Conservation (phyloP, 2,113 vertebrate genomes). For the Columbina picui region DNA sequence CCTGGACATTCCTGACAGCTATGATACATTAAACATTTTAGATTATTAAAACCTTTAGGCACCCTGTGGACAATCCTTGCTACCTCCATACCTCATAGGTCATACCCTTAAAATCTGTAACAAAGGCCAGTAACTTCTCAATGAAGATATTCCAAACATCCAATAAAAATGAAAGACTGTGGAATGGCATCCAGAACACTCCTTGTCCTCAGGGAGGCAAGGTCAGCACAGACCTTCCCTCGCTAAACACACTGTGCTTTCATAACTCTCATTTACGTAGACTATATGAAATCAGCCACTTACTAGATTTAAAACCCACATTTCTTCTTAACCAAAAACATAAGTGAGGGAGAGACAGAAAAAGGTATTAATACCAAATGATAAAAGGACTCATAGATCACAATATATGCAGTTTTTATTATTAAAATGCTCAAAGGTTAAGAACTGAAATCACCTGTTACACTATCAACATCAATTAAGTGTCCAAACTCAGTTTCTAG, state of each 20-base stretch:
- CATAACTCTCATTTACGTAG: constrained; percentile 30
- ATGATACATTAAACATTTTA: constrained; percentile 20
- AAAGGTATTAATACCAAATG: not conserved
- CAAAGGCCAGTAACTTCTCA: constrained; percentile 2
- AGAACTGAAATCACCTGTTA: not conserved
- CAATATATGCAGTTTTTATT: not conserved
- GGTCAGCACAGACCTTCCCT: constrained; percentile 26
- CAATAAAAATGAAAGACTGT: constrained; percentile 51
- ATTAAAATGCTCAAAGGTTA: not conserved
- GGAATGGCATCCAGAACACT: constrained; percentile 30
- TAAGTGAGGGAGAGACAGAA: not conserved
- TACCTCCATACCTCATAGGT: not conserved
- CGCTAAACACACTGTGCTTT: not conserved
- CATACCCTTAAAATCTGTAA: not conserved
- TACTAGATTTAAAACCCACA: constrained; percentile 24
- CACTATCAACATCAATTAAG: not conserved
- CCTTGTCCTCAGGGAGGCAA: constrained; percentile 34
- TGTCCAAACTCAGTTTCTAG: not conserved
- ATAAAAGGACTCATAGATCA: not conserved
- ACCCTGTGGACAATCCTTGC: not conserved
- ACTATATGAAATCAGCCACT: not conserved
- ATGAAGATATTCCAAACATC: constrained; percentile 34
- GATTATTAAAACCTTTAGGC: constrained; percentile 28
- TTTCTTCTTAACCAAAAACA: constrained; percentile 52
- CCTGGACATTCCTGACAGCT: not conserved